These are phyloP conservation scores for Neodiprion lecontei DNA, from an alignment of 1,140 invertebrate genomes.

Conservation along the genomic window DNA sequence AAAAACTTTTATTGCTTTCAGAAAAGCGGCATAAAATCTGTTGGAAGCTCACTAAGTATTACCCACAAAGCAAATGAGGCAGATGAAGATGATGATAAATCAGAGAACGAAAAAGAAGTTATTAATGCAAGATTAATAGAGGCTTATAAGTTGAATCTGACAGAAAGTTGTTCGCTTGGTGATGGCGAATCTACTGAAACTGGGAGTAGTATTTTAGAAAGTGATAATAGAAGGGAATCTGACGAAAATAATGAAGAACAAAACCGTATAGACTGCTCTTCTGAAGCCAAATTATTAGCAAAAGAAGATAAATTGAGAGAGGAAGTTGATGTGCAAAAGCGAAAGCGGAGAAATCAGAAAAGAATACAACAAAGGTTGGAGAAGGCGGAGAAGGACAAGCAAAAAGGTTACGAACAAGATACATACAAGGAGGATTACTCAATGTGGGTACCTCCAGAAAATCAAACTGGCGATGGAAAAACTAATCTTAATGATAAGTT, in stretches of 20 bases:
- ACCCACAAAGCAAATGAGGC: background rate
- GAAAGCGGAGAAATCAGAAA: conserved; percentile 39
- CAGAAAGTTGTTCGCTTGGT: background rate
- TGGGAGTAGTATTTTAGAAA: conserved; percentile 11
- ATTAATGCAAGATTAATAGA: background rate
- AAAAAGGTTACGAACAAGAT: conserved; percentile 60
- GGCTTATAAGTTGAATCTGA: conserved; percentile 5
- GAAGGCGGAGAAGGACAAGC: conserved; percentile 54
- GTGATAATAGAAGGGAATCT: conserved; percentile 24
- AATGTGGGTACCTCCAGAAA: conserved; percentile 78
- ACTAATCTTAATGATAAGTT: conserved; percentile 84
- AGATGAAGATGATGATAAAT: background rate
- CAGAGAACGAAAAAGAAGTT: background rate
- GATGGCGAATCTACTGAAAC: background rate
- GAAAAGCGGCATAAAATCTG: background rate
- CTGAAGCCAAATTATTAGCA: conserved; percentile 11
- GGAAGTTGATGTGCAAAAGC: conserved; percentile 25
- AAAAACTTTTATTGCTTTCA: background rate
- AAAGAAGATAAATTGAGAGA: conserved; percentile 33
- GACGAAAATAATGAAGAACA: conserved; percentile 38
- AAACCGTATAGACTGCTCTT: conserved; percentile 32
- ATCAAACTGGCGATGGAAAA: conserved; percentile 81
- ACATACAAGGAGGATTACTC: conserved; percentile 70
- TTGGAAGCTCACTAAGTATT: background rate
- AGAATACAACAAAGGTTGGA: conserved; percentile 50